phyloP scores from a whole-genome alignment of 2,113 vertebrate genomes.

The Galemys pyrenaicus region DNA sequence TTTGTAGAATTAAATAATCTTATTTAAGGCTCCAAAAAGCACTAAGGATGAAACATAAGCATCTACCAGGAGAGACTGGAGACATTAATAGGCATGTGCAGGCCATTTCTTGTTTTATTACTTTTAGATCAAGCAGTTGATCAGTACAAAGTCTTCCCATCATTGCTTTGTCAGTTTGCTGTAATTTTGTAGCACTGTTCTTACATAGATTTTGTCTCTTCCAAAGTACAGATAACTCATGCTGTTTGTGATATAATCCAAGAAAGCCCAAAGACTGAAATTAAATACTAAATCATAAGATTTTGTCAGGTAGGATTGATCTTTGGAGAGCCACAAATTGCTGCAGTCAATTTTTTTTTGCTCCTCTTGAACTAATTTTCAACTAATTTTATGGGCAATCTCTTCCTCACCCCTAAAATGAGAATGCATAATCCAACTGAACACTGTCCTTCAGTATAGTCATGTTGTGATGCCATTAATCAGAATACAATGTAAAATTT shows the following conservation, averaged over 20 bases:
- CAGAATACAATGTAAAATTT: not conserved
- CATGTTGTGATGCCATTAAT: not conserved
- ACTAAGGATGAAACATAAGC: not conserved
- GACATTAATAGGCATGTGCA: not conserved
- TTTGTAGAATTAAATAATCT: not conserved
- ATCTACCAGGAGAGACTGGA: not conserved
- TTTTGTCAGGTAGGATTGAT: not conserved
- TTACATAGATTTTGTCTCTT: not conserved
- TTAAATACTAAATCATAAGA: not conserved
- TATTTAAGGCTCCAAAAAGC: not conserved
- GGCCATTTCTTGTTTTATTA: not conserved
- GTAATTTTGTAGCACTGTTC: not conserved
- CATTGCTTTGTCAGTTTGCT: not conserved
- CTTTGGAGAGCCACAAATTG: not conserved
- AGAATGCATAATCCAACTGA: not conserved
- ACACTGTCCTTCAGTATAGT: not conserved
- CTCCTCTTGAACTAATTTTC: not conserved
- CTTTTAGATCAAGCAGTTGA: not conserved
- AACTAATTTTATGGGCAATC: not conserved
- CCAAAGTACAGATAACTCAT: not conserved
- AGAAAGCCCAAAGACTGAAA: not conserved
- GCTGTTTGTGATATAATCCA: not conserved
- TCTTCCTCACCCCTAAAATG: not conserved
- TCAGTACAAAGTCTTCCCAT: not conserved
- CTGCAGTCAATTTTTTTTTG: not conserved